Evolutionary conservation across 2,113 vertebrate species (phyloP), one percentile per base, ranked within the genome.

Genomic region (Siniperca chuatsi): DNA sequence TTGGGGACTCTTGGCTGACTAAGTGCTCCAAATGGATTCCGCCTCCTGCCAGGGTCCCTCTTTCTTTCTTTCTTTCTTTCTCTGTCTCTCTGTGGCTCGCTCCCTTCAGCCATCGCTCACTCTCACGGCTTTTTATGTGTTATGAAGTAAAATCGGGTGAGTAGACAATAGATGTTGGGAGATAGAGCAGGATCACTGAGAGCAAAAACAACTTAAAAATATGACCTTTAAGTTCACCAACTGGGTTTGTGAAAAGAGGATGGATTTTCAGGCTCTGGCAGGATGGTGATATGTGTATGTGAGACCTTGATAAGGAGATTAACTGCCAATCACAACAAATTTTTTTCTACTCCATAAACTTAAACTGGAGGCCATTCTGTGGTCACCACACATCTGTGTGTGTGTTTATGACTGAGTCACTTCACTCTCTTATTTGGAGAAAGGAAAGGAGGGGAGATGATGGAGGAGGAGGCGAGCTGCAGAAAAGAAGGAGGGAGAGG

Each of bases 21-120:
- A 93, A 94, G 92, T 93, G 88, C 88, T 91, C 81, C 85, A 92
- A 95, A 94, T 95, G 85, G 89, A 91, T 90, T 89, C 69, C 7
- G 50, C 83, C 75, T 90, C 84, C 67, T 92, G 91, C 91, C 92
- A 94, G 81, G 13, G 60, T 78, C 29, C 67, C 44, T 77, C 64
- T 83, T 71, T 78, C 64, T 79, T 74, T 76, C 64, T 79, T 74
- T 76, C 35, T 37, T 37, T 37, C 35, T 37, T 37, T 37, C 35
- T 37, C 40, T 50, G 42, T 75, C 16, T 52, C 11, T 73, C 46
- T 78, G 18, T 48, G 23, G 18, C 75, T 69, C 18, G 1, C 18
- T 52, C 70, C 10, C 52, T 83, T 79, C 52, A 75, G 85, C 73
- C 70, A 72, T 23, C n/a, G 62, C 61, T 69, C 21, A 20, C 74